A percentile compares a stretch with the other conserved stretches of the same genome.
Conservation (phyloP, 1,140 invertebrate genomes). For the Tribolium madens region DNA sequence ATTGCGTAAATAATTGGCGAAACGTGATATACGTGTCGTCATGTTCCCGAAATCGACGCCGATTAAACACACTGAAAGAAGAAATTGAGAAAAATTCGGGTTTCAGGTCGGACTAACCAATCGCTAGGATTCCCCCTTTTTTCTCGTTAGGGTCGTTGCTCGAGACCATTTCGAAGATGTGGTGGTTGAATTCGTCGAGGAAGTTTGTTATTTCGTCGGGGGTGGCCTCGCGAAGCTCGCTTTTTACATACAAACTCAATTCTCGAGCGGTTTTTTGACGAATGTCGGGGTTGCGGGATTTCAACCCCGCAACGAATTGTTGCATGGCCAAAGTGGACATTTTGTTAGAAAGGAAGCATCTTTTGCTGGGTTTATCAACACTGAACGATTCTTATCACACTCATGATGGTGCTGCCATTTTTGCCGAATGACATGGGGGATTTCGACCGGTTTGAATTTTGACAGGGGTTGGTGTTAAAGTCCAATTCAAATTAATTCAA, state of each 20-base stretch:
- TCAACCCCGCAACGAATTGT: constrained; percentile 87
- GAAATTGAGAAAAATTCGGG: neutral
- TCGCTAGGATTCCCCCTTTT: constrained; percentile 95
- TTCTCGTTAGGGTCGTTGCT: constrained; percentile 93
- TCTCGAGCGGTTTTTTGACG: constrained; percentile 88
- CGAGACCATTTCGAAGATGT: constrained; percentile 96
- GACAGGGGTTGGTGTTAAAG: no score
- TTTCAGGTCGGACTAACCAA: constrained; percentile 73
- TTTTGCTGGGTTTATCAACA: no score
- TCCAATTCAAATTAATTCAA: no score
- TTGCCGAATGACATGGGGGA: neutral
- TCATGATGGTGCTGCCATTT: neutral
- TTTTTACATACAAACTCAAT: constrained; percentile 90
- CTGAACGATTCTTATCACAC: neutral
- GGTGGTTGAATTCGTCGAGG: constrained; percentile 95
- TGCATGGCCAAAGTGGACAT: constrained; percentile 77
- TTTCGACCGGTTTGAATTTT: no score
- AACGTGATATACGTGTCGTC: constrained; percentile 88
- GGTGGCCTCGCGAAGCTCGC: constrained; percentile 92
- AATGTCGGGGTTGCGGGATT: constrained; percentile 88
- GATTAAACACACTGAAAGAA: constrained; percentile 85
- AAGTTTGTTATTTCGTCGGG: constrained; percentile 90
- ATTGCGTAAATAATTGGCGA: constrained; percentile 93
- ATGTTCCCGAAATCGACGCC: constrained; percentile 93
- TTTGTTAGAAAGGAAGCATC: constrained; percentile 48